Evolutionary conservation across 2,797 vertebrate species (phyloP), one percentile per base, ranked within the genome.

Genomic region (Tympanoctomys barrerae): DNA sequence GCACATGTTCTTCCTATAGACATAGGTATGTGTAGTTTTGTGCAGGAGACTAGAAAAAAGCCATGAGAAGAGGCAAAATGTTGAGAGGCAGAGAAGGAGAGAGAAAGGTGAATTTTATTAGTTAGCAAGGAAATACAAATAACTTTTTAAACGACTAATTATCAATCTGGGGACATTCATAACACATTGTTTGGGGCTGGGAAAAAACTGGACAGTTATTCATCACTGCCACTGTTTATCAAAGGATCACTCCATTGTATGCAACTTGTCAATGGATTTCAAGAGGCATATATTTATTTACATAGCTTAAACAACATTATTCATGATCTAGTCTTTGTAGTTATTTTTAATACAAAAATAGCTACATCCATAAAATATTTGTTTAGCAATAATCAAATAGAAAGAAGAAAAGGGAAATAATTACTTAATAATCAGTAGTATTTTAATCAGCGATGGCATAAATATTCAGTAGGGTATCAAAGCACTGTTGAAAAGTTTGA

Each of bases 41-140:
- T 70, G 10, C 36, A 71, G 2, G 36, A 78, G 5, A 52, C 62
- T 71, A 91, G 26, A 12, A 49, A 90, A 85, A 28, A 73, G 49
- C 57, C 24, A 77, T 18, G 16, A 73, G 78, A 39, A 79, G 9
- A 82, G 75, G 12, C 22, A 81, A 93, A 79, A n/a, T 59, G 36
- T 8, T 87, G 24, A 64, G 52, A 77, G 12, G 59, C 49, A 14
- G 39, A 78, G 46, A 26, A 31, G 73, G 31, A 62, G 33, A 84
- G 22, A 62, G 24, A n/a, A 42, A 89, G 61, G 22, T 52, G 16
- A 59, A 87, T 92, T 83, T 71, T 78, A 87, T 89, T 87, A 70
- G n/a, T 80, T 91, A 87, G 9, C 86, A 90, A 73, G 90, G 10
- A 92, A 89, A 83, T 57, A 5, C n/a, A 92, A 84, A 75, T 90